A percentile compares a stretch with the other conserved stretches of the same genome.
Evolutionary conservation across 2,888 invertebrate genomes (phyloP).

Genomic region (Acrobasis consociella): DNA sequence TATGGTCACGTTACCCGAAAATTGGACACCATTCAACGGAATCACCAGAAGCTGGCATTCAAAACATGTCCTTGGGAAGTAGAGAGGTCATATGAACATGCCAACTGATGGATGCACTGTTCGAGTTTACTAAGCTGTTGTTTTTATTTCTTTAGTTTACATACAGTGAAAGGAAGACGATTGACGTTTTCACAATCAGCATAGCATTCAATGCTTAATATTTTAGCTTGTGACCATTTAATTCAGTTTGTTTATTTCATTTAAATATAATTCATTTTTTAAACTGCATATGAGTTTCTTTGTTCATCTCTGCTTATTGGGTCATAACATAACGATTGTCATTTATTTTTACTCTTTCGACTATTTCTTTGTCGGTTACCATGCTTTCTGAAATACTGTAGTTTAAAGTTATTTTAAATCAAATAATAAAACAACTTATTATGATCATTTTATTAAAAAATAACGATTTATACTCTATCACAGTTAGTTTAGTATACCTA

Average conservation of each 20-base stretch:
- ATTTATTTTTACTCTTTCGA: too few species aligned
- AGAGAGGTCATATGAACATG: slow-evolving; percentile 65
- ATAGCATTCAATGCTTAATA: slow-evolving; percentile 62
- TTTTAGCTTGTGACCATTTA: slow-evolving; percentile 73
- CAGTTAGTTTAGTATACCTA: slow-evolving; percentile 46
- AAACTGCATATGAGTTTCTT: slow-evolving; percentile 43
- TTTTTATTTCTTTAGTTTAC: slow-evolving; percentile 65
- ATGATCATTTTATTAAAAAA: slow-evolving; percentile 34
- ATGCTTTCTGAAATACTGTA: background rate
- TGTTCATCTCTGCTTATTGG: slow-evolving; percentile 17
- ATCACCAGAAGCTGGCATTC: slow-evolving; percentile 74
- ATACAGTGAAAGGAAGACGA: slow-evolving; percentile 59
- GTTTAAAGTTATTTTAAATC: background rate
- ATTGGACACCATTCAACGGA: slow-evolving; percentile 80
- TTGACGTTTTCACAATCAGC: slow-evolving; percentile 52
- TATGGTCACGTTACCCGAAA: slow-evolving; percentile 53
- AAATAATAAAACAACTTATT: background rate
- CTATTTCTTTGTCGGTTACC: too few species aligned
- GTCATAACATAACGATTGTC: too few species aligned
- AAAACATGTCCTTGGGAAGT: slow-evolving; percentile 62
- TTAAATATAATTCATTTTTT: slow-evolving; percentile 75
- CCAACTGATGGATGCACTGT: slow-evolving; percentile 69
- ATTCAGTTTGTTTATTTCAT: slow-evolving; percentile 76
- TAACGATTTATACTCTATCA: slow-evolving; percentile 58
- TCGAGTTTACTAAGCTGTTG: slow-evolving; percentile 63